A percentile compares a stretch with the other conserved stretches of the same genome.
Conservation (phyloP, 1,140 invertebrate species). For the Notospermus geniculatus region DNA sequence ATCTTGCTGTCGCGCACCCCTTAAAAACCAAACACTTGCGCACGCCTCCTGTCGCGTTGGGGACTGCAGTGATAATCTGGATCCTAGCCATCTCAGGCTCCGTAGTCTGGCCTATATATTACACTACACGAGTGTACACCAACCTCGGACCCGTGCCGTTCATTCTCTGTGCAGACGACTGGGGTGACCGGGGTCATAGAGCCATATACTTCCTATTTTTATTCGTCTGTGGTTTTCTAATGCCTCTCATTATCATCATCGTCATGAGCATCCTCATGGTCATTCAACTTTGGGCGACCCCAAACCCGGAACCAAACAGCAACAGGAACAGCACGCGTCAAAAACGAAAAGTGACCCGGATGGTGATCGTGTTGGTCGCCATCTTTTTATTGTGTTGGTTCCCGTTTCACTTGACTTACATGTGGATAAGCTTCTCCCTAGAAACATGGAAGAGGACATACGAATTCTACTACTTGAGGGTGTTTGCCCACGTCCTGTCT, state of each 20-base stretch:
- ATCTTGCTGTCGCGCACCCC: slow-evolving; percentile 87
- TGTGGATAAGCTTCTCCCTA: slow-evolving; percentile 46
- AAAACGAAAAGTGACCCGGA: slow-evolving; percentile 81
- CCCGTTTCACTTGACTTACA: slow-evolving; percentile 71
- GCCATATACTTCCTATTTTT: slow-evolving; percentile 24
- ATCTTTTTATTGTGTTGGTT: slow-evolving; percentile 92
- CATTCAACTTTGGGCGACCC: slow-evolving; percentile 74
- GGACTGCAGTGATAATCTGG: slow-evolving; percentile 23
- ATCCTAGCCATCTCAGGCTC: slow-evolving; percentile 18
- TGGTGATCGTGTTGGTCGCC: slow-evolving; percentile 87
- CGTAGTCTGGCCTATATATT: slow-evolving; percentile 19
- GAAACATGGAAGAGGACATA: slow-evolving; percentile 20
- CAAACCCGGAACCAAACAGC: slow-evolving; percentile 12
- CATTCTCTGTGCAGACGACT: slow-evolving; percentile 26
- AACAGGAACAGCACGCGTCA: slow-evolving; percentile 58
- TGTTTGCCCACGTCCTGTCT: slow-evolving; percentile 79
- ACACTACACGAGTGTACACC: slow-evolving; percentile 20
- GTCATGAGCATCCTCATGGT: slow-evolving; percentile 85
- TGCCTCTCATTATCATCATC: slow-evolving; percentile 81
- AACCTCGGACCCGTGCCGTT: slow-evolving; percentile 8
- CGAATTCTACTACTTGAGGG: slow-evolving; percentile 69
- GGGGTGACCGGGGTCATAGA: slow-evolving; percentile 9
- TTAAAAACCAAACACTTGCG: slow-evolving; percentile 67
- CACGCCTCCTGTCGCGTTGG: slow-evolving; percentile 18
- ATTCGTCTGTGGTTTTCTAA: slow-evolving; percentile 62